Conservation (phyloP, 2,113 vertebrate species). For the Scopus umbretta region DNA sequence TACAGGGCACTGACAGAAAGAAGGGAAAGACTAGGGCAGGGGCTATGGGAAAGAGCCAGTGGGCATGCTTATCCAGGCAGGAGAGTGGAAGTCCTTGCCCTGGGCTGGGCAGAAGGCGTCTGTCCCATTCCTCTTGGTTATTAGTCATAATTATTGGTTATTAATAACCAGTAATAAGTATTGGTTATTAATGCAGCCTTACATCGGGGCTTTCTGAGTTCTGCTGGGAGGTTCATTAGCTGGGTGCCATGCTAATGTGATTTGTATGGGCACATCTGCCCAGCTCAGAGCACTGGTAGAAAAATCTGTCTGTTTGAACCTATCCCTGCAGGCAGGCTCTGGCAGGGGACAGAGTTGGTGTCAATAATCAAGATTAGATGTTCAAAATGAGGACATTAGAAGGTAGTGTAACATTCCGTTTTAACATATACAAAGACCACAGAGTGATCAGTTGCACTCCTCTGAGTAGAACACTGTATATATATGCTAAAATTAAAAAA, state of each 20-base stretch:
- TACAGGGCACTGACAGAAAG: not conserved
- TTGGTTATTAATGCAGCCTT: not conserved
- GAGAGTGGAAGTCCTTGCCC: not conserved
- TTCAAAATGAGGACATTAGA: not conserved
- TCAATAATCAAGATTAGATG: not conserved
- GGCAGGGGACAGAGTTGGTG: not conserved
- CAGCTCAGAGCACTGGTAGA: not conserved
- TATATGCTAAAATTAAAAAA: not conserved
- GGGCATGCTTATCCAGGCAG: not conserved
- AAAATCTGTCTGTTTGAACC: not conserved
- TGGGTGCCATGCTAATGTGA: rapidly evolving
- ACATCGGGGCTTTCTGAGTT: not conserved
- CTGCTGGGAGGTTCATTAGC: not conserved
- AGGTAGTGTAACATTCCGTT: not conserved
- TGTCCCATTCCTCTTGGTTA: not conserved
- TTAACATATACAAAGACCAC: not conserved
- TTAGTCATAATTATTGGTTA: no score
- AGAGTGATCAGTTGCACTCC: not conserved
- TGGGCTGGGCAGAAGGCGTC: no score
- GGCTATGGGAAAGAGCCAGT: not conserved
- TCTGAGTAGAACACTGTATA: not conserved
- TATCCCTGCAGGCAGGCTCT: not conserved
- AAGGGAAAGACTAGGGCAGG: not conserved
- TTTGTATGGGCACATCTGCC: not conserved
- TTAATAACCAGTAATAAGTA: no score